These are phyloP conservation scores for Spodoptera littoralis DNA, from an alignment of 2,888 invertebrate genomes.

Conservation along the genomic window DNA sequence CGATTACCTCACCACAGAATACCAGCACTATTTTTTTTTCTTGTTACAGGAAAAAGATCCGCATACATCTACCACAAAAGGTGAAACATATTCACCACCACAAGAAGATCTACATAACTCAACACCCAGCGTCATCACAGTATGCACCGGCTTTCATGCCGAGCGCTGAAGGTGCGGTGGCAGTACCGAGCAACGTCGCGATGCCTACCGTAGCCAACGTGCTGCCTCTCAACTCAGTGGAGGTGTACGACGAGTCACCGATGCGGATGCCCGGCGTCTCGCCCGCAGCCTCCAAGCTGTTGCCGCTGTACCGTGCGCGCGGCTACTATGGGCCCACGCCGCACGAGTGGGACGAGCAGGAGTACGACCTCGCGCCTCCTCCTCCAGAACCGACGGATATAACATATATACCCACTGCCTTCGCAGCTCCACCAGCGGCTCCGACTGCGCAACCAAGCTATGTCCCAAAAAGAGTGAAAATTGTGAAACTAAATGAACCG, in stretches of 20 bases:
- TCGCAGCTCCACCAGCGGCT: conserved; percentile 63
- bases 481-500: conserved; percentile 77
- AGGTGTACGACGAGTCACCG: conserved; percentile 75
- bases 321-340: conserved; percentile 84
- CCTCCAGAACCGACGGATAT: conserved; percentile 70
- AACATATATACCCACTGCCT: conserved; percentile 68
- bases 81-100: conserved; percentile 88
- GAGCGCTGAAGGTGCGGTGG: conserved; percentile 80
- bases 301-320: conserved; percentile 83
- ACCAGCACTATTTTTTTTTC: conserved; percentile 70
- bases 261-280: conserved; percentile 65
- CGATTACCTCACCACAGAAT: conserved; percentile 64
- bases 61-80: conserved; percentile 88
- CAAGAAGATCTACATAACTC: conserved; percentile 87
- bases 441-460: conserved; percentile 59
- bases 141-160: conserved; percentile 85
- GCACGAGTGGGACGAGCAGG: conserved; percentile 76
- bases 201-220: conserved; percentile 75
- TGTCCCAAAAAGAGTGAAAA: conserved; percentile 77
- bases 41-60: conserved; percentile 89
- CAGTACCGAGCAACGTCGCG: conserved; percentile 75
- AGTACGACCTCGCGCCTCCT: conserved; percentile 76
- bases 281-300: conserved; percentile 76
- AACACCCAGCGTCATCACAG: conserved; percentile 83
- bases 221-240: conserved; percentile 76